Evolutionary conservation across 2,888 invertebrate species (phyloP), one percentile per base, ranked within the genome.

Genomic region (Orthosia incerta): DNA sequence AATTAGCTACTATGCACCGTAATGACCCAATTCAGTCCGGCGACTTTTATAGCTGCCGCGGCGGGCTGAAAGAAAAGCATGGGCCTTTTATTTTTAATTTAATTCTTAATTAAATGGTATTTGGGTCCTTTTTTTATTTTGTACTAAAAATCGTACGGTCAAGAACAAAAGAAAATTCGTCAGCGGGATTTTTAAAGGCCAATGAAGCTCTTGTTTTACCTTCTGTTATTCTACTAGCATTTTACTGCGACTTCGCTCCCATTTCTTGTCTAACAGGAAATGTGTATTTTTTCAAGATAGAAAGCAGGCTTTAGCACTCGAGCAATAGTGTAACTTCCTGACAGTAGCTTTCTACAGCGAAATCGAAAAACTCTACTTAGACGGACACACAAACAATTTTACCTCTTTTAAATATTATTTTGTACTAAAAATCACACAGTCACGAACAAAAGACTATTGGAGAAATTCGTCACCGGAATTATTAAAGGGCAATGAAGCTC

Each of bases 41-140:
- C 63, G 76, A 81, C 82, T 84, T 82, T 85, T 78, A 82, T 85
- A 78, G 85, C 77, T 70, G 61, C 85, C 65, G 80, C 67, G 85
- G 85, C 61, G 26, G 56, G 71, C 61, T 59, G 56, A 68, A 82
- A 76, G 76, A 76, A 76, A 80, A 57, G 23, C 60, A 45, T 9
- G 48, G 2, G 39, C n/a, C 45, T 53, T 81, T 67, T 61, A 67
- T 70, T 62, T 69, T 79, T 74, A 67, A 56, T 76, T 81, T 82
- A 71, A 76, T 82, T 82, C 61, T 82, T 85, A 85, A 81, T 82
- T 84, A 82, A 71, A 82, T 61, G 11, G 31, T 57, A 56, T 56
- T 26, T 53, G 13, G 26, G 56, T 51, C 9, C 3, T 65, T 62
- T 74, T n/a, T 60, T 68, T 79, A 77, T 82, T 23, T 56, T 4